Percentiles rank a stretch among this genome's conserved stretches.
Conservation (phyloP, 2,113 vertebrate genomes). For the Litocranius walleri region DNA sequence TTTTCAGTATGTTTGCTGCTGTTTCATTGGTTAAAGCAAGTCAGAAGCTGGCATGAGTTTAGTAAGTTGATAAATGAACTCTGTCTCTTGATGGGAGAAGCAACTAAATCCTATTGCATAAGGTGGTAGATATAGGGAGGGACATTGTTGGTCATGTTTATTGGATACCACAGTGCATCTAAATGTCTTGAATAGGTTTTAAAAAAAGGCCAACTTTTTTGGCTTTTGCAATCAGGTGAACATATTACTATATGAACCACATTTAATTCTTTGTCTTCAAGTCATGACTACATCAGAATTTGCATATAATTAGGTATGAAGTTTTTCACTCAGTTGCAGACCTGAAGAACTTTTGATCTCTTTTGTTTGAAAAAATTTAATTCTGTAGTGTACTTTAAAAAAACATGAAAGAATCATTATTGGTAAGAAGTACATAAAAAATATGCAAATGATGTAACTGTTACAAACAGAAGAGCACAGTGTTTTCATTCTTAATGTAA, state of each 20-base stretch:
- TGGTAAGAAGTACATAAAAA: neutral
- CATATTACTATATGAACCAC: neutral
- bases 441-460: neutral
- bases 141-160: neutral
- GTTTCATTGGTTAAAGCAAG: neutral
- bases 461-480: neutral
- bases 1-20: neutral
- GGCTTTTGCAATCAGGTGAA: neutral
- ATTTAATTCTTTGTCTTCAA: slow-evolving; percentile 19
- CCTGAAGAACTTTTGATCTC: neutral
- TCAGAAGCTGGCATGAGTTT: neutral
- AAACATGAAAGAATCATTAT: neutral
- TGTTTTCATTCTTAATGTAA: slow-evolving; percentile 18
- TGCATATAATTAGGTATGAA: neutral
- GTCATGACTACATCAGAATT: neutral
- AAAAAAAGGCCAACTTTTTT: neutral
- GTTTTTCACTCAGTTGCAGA: slow-evolving; percentile 14
- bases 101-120: neutral
- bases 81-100: neutral
- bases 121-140: neutral
- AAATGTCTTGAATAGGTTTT: neutral
- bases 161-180: neutral
- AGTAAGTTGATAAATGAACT: neutral
- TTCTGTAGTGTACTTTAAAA: neutral
- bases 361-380: slow-evolving; percentile 26